phyloP scores from a whole-genome alignment of 2,113 vertebrate genomes.

The Canis aureus region DNA sequence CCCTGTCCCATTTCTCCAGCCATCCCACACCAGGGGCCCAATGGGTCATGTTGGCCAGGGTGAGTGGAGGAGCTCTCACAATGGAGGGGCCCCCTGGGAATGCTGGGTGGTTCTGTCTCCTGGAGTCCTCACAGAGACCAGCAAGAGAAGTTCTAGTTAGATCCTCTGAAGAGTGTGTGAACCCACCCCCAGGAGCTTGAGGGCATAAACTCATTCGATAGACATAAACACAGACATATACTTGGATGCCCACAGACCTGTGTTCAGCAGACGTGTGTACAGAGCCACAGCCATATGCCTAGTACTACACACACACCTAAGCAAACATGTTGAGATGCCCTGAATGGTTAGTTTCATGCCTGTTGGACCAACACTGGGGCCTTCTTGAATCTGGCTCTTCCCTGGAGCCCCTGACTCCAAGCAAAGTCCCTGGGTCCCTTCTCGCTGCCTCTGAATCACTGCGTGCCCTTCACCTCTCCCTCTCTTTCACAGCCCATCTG shows the following conservation, averaged over 20 bases:
- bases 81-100: neutral
- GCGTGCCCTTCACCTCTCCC: neutral
- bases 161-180: neutral
- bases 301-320: neutral
- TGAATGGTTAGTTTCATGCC: neutral
- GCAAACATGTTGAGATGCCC: neutral
- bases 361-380: neutral
- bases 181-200: neutral
- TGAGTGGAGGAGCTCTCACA: neutral
- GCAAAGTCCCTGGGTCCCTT: neutral
- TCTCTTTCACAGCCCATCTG: conserved; percentile 77
- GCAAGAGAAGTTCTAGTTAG: neutral
- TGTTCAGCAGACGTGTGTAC: neutral
- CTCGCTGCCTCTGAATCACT: neutral
- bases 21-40: neutral
- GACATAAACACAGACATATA: neutral
- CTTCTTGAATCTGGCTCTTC: neutral
- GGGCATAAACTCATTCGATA: neutral
- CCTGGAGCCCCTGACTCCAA: neutral
- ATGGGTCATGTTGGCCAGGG: neutral
- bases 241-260: neutral
- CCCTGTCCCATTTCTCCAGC: neutral
- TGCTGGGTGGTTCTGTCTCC: neutral
- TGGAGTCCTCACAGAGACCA: neutral
- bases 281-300: neutral